Conservation (phyloP, 2,797 vertebrate species). For the Moxostoma hubbsi region DNA sequence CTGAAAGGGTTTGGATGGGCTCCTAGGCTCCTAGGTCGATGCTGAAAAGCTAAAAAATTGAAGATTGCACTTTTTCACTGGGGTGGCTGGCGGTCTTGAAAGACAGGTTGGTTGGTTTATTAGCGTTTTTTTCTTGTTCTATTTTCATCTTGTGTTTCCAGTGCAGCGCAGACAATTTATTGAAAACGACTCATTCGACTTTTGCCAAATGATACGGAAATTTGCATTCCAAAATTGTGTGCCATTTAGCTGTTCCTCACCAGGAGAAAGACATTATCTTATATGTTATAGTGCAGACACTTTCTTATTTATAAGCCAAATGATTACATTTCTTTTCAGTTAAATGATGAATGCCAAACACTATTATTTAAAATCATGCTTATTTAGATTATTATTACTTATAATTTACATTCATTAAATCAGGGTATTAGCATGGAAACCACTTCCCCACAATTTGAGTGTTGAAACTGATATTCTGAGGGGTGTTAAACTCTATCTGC, state of each 20-base stretch:
- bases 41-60: constrained; percentile 38
- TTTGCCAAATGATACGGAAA: constrained; percentile 57
- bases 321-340: constrained; percentile 7
- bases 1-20: constrained; percentile 1
- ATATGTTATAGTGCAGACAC: constrained; percentile 1
- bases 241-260: constrained; percentile 11
- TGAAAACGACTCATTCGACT: constrained; percentile 12
- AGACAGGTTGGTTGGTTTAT: constrained; percentile 58
- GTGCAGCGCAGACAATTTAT: constrained; percentile 30
- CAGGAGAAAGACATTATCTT: not conserved
- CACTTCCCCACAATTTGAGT: constrained; percentile 1
- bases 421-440: not conserved
- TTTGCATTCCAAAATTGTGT: constrained; percentile 24
- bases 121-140: constrained; percentile 53
- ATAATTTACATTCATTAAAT: not conserved
- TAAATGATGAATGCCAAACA: constrained; percentile 34
- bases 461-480: not conserved
- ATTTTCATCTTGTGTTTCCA: constrained; percentile 43
- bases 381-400: constrained; percentile 3
- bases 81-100: constrained; percentile 61
- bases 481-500: not conserved
- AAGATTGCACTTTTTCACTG: constrained; percentile 74
- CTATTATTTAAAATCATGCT: constrained; percentile 10
- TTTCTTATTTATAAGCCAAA: constrained; percentile 48
- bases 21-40: constrained; percentile 12